Evolutionary conservation across 2,797 vertebrate genomes (phyloP).

Genomic region (Lycodopsis pacificus): DNA sequence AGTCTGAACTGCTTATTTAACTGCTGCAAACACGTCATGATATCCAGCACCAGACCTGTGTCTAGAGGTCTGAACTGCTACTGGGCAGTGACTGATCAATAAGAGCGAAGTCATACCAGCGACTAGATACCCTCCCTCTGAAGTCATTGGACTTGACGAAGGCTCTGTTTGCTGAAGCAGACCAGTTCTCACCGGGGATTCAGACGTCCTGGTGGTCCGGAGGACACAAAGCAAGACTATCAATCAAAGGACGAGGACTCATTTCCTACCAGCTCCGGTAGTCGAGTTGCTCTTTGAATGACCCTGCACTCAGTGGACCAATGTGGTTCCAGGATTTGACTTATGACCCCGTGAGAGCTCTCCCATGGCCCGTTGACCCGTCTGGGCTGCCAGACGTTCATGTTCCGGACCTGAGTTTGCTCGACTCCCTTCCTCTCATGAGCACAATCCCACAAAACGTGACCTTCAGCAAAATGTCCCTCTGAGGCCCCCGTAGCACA

Average conservation of each 20-base stretch:
- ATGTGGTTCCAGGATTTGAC: neutral
- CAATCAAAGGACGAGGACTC: neutral
- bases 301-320: neutral
- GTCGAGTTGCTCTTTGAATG: neutral
- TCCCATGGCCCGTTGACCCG: constrained; percentile 28
- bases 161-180: neutral
- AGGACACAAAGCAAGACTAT: neutral
- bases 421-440: neutral
- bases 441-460: constrained; percentile 34
- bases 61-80: too few species aligned
- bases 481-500: constrained; percentile 34
- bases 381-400: constrained; percentile 1
- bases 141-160: neutral
- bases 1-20: too few species aligned
- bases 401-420: constrained; percentile 27
- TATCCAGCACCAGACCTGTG: too few species aligned
- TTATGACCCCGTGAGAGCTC: neutral
- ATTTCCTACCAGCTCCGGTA: neutral
- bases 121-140: neutral
- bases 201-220: neutral
- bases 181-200: neutral
- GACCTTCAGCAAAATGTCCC: constrained; percentile 59
- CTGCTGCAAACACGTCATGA: too few species aligned
- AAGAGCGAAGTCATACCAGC: neutral
- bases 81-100: too few species aligned